A percentile compares a stretch with the other conserved stretches of the same genome.
phyloP scores from a whole-genome alignment of 2,797 vertebrate genomes.

The Steatocranus sp. region DNA sequence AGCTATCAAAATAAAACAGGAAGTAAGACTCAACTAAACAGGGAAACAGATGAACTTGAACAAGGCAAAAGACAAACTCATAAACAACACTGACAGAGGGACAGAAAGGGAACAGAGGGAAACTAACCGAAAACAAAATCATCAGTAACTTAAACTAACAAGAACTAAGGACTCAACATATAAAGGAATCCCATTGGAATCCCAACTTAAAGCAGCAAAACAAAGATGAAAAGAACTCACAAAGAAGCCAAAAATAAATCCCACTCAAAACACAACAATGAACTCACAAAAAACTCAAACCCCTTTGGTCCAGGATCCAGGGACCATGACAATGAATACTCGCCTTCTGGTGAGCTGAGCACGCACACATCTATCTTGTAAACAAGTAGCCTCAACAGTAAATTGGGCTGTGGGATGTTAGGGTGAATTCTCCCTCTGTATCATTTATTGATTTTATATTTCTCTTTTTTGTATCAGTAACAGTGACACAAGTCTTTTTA shows the following conservation, averaged over 20 bases:
- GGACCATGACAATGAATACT: neutral
- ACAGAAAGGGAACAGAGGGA: neutral
- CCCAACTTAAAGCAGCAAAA: neutral
- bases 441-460: neutral
- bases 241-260: neutral
- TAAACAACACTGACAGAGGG: neutral
- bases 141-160: neutral
- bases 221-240: neutral
- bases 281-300: neutral
- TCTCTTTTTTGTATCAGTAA: neutral
- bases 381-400: neutral
- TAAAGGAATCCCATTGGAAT: neutral
- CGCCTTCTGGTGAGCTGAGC: neutral
- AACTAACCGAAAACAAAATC: neutral
- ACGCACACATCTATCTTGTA: neutral
- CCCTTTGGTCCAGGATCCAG: neutral
- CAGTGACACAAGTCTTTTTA: neutral
- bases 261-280: neutral
- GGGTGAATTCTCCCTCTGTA: neutral
- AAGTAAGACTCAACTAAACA: neutral
- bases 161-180: neutral
- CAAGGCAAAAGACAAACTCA: neutral
- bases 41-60: neutral
- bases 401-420: neutral
- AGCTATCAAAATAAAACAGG: neutral